These are phyloP conservation scores for Tetragonula clypearis DNA, from an alignment of 1,140 invertebrate genomes.

Conservation along the genomic window DNA sequence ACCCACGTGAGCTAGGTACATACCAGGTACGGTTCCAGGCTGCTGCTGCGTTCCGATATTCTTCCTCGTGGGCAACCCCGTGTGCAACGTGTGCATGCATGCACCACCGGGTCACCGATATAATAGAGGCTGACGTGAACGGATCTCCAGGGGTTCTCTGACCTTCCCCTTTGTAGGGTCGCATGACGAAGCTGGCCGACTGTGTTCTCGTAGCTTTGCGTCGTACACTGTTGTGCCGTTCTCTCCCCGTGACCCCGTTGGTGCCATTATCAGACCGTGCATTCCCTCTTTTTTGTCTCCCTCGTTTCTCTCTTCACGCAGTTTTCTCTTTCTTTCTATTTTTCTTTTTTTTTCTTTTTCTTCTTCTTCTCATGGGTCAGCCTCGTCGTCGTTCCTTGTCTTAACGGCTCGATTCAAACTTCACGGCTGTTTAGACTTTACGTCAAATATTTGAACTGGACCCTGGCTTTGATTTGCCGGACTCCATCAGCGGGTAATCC, in stretches of 20 bases:
- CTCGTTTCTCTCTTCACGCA: neutral
- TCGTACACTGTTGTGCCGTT: constrained; percentile 6
- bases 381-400: neutral
- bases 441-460: constrained; percentile 44
- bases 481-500: neutral
- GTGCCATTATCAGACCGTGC: constrained; percentile 37
- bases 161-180: constrained; percentile 65
- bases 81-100: constrained; percentile 59
- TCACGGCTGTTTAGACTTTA: neutral
- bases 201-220: constrained; percentile 34
- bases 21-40: constrained; percentile 42
- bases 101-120: constrained; percentile 56
- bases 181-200: constrained; percentile 42
- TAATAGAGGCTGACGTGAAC: constrained; percentile 65
- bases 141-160: constrained; percentile 67
- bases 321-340: too few relatives aligned
- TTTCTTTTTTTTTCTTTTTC: neutral
- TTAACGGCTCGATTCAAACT: neutral
- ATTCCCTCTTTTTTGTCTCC: constrained; percentile 19
- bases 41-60: constrained; percentile 47
- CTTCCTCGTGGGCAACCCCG: constrained; percentile 59
- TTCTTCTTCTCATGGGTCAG: neutral
- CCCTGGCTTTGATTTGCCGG: constrained; percentile 34
- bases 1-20: constrained; percentile 55
- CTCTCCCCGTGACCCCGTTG: constrained; percentile 35